Conservation (phyloP, 2,113 vertebrate genomes). For the Myotis davidii region DNA sequence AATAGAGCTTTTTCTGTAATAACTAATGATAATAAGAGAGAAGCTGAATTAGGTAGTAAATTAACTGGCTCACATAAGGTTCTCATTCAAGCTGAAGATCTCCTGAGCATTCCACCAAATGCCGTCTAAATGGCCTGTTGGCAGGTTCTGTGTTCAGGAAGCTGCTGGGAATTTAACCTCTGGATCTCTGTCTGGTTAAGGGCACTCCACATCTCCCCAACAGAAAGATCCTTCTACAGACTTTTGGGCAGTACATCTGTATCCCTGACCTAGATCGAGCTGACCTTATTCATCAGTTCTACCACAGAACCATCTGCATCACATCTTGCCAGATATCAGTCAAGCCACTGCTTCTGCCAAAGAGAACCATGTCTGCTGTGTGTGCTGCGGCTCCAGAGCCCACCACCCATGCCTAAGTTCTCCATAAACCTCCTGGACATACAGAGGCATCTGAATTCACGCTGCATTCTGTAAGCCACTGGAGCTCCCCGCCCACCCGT, state of each 20-base stretch:
- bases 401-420: not conserved
- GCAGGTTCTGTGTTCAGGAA: not conserved
- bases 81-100: not conserved
- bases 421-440: rapidly evolving
- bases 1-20: not conserved
- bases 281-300: not conserved
- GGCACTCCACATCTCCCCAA: not conserved
- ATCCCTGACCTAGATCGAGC: not conserved
- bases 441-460: not conserved
- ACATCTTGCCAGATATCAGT: not conserved
- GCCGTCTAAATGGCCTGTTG: not conserved
- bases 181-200: not conserved
- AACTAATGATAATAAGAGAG: not conserved
- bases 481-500: constrained; percentile 28
- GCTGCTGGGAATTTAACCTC: not conserved
- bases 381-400: not conserved
- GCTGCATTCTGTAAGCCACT: constrained; percentile 27
- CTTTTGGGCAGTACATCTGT: not conserved
- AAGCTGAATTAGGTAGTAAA: not conserved
- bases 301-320: not conserved
- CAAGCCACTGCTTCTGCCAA: not conserved
- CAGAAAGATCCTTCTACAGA: not conserved
- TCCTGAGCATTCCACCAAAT: not conserved
- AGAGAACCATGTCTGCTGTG: not conserved
- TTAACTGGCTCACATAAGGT: not conserved